These are phyloP conservation scores for Drosophila setifemur DNA, from an alignment of 1,140 invertebrate species.

Conservation along the genomic window DNA sequence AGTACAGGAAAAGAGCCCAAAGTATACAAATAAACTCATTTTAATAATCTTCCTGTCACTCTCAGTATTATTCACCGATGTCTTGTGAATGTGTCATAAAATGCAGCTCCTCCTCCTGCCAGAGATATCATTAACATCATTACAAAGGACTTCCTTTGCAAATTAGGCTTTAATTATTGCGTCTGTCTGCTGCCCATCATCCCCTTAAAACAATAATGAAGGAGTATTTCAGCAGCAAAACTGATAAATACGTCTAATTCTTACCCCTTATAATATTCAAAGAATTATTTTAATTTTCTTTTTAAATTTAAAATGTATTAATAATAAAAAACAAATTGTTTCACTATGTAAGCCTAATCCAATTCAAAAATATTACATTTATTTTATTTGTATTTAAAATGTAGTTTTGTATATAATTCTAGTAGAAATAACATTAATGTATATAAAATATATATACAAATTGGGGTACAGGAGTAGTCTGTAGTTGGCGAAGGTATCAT, in stretches of 20 bases:
- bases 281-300: too few relatives aligned
- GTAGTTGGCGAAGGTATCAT: not conserved
- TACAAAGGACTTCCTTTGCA: conserved; percentile 35
- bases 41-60: too few relatives aligned
- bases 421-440: not conserved
- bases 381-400: too few relatives aligned
- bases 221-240: not conserved
- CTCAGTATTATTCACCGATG: too few relatives aligned
- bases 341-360: too few relatives aligned
- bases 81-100: conserved; percentile 13
- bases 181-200: not conserved
- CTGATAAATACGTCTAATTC: not conserved
- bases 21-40: too few relatives aligned
- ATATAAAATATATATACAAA: too few relatives aligned
- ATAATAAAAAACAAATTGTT: too few relatives aligned
- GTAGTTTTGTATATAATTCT: too few relatives aligned
- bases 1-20: not conserved
- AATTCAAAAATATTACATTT: too few relatives aligned
- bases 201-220: not conserved
- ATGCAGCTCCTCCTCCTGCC: conserved; percentile 4
- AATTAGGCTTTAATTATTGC: conserved; percentile 49
- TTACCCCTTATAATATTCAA: too few relatives aligned
- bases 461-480: not conserved
- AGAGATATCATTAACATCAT: not conserved
- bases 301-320: too few relatives aligned